Percentiles rank a stretch among this genome's conserved stretches.
These are phyloP conservation scores for Mungos mungo DNA, from an alignment of 2,113 vertebrate genomes.

Conservation along the genomic window DNA sequence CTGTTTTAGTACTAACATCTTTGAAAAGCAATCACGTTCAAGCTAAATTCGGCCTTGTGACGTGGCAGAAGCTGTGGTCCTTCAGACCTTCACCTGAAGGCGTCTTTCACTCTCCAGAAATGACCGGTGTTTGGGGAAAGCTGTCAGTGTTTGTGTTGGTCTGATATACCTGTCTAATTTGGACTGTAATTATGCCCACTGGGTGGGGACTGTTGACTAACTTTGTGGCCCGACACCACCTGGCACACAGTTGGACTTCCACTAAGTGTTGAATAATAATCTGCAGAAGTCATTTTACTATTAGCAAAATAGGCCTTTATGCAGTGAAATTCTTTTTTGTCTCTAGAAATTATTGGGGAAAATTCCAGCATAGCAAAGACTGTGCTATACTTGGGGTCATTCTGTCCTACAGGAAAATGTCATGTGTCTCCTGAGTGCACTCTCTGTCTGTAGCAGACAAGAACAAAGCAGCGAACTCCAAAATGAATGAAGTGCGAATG, in stretches of 20 bases:
- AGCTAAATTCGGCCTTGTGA: not conserved
- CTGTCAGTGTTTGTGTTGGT: not conserved
- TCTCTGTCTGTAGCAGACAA: not conserved
- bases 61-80: not conserved
- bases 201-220: not conserved
- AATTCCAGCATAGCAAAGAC: not conserved
- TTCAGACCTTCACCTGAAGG: not conserved
- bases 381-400: not conserved
- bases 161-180: slow-evolving; percentile 45
- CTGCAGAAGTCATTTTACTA: slow-evolving; percentile 33
- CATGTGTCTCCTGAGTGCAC: not conserved
- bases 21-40: not conserved
- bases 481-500: not conserved
- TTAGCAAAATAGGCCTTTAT: not conserved
- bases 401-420: not conserved
- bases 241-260: slow-evolving; percentile 4
- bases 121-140: not conserved
- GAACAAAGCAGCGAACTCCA: not conserved
- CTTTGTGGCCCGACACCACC: slow-evolving; percentile 48
- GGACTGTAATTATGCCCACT: slow-evolving; percentile 15
- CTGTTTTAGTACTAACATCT: not conserved
- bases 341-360: not conserved
- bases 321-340: not conserved
- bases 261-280: slow-evolving; percentile 45
- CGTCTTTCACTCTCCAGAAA: not conserved